Base-by-base conservation (phyloP, 2,888 invertebrate species). In the Isoperla grammatica region DNA sequence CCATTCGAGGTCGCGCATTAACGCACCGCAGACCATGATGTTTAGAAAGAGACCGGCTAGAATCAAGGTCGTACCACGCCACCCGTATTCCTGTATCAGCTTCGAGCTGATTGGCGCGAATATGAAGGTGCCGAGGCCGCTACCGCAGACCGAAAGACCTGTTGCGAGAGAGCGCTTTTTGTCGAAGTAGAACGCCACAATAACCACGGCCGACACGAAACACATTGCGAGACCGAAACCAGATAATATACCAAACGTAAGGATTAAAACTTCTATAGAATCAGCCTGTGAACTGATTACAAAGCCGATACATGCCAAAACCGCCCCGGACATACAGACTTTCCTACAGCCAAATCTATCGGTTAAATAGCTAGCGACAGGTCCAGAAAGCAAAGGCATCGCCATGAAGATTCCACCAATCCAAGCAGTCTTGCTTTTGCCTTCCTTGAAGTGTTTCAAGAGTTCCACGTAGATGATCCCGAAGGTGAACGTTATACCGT, bases 401-500 rank as follows among this genome's bases (percentile, higher is more conserved):
- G 94, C 90, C 84, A 94, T 90, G 72, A 95, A 93, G 55, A 95
- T 78, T 56, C 92, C 88, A 2, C 91, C 93, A 63, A 95, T 88
- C 87, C 90, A 89, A 2, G 94, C 90, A 0, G 95, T 94, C 71
- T 90, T 88, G 58, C 90, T 87, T 68, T 90, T 89, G 56, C 87
- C 86, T 70, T 89, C 86, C 56, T 86, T 85, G 75, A 94, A 95
- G 72, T 90, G 88, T 67, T 88, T 84, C 60, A 91, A 78, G 69
- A 95, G 88, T 71, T 92, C 88, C 1, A 89, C 86, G 74, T 83
- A 94, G 69, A 95, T 86, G 3, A 95, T 87, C 58, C 95, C 95
- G 74, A 95, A 95, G 65, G 90, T 90, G 76, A 94, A 93, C 0
- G 92, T 92, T 66, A 94, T 86, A 2, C 95, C 95, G 73, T 95